Evolutionary conservation across 2,113 vertebrate genomes (phyloP), one percentile per base, ranked within the genome.

Genomic region (Hemiprocne comata): DNA sequence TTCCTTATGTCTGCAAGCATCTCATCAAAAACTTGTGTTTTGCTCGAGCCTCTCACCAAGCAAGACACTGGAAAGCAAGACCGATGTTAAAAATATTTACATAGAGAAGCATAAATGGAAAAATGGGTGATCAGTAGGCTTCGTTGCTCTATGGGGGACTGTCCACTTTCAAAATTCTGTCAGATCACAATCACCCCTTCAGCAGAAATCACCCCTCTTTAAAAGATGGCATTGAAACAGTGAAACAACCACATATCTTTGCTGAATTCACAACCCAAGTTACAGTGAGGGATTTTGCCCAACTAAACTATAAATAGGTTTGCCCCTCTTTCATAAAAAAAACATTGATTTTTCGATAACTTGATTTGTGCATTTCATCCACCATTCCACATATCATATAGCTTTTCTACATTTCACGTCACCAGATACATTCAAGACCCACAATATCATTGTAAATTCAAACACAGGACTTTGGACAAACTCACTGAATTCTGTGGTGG

Each of bases 321-420:
- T 60, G 9, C 2, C 6, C 3, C 7, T 51, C n/a, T 40, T 67
- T 62, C 44, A 62, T 42, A 76, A 64, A 94, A 70, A 1, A 3
- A 17, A 34, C 44, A 46, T 6, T 26, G 7, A 46, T 17, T 54
- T 87, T 55, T 61, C 48, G 10, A 5, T 42, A 60, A 72, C 3
- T 84, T 57, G 5, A 65, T 66, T 42, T 51, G 7, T 42, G 14
- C 9, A 48, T 73, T 87, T 77, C 18, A 42, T 5, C 54, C 10
- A 13, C 3, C 0, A 0, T 65, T 57, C 18, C 17, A 46, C 7
- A 12, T 44, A 12, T 44, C 28, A 24, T 40, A 17, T 7, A 50
- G 6, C 11, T 87, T 51, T 71, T 66, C 34, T 48, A 11, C 19
- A 31, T 38, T 82, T 82, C 23, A 67, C 3, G 9, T 40, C 48